These are phyloP conservation scores for Macrotrachela quadricornifera DNA, from an alignment of 1,140 invertebrate genomes.

Conservation along the genomic window DNA sequence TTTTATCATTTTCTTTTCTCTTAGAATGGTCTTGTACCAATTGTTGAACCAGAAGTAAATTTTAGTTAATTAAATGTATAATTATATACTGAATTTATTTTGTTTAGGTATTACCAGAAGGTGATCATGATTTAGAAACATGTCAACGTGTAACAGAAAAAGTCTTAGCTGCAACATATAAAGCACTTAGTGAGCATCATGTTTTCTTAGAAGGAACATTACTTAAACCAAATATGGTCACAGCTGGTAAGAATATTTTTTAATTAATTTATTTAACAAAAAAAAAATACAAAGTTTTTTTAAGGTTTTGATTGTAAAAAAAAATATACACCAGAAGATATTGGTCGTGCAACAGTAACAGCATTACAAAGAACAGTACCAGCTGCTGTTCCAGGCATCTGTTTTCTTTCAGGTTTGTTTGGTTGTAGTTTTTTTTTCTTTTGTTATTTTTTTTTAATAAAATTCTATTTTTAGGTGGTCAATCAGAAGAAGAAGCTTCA, in stretches of 20 bases:
- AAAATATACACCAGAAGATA: conserved; percentile 51
- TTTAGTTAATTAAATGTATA: no score
- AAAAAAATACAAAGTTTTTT: no score
- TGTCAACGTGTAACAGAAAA: conserved; percentile 43
- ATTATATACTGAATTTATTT: no score
- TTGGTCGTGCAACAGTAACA: conserved; percentile 56
- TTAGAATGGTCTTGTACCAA: conserved; percentile 71
- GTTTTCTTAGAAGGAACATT: conserved; percentile 91
- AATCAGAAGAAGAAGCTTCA: conserved; percentile 75
- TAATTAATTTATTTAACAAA: no score
- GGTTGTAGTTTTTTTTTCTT: neutral
- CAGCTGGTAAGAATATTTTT: conserved; percentile 43
- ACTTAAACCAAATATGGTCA: conserved; percentile 95
- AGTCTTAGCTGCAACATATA: conserved; percentile 82
- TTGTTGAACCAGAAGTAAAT: conserved; percentile 72
- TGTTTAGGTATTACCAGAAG: conserved; percentile 44
- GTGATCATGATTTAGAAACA: conserved; percentile 70
- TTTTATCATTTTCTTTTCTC: neutral
- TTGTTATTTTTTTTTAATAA: conserved; percentile 57
- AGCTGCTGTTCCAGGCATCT: conserved; percentile 56
- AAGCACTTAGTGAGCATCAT: conserved; percentile 83
- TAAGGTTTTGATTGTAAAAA: conserved; percentile 30
- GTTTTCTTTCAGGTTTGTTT: conserved; percentile 1
- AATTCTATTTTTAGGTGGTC: no score
- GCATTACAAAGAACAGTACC: conserved; percentile 60